Evolutionary conservation across 1,140 invertebrate genomes (phyloP), one percentile per base, ranked within the genome.

Genomic region (Mylabris phalerata): DNA sequence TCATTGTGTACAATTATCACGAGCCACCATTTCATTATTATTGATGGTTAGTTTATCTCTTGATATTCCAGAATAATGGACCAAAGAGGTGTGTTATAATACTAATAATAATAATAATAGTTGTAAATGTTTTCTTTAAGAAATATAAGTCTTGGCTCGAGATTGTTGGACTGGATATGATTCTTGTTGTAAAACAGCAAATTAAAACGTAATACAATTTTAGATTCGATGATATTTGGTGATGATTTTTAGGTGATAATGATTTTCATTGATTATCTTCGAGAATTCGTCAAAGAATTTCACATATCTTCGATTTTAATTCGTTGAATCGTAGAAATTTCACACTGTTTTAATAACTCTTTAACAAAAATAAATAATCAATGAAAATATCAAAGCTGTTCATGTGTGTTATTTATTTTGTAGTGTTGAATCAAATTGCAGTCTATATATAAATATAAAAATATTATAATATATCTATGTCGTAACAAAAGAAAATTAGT

Each of bases 401-500:
- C 62, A 60, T 68, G 66, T 68, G 62, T 68, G 67, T 65, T 60
- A 59, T 67, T 67, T 63, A 69, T 65, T 68, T 69, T 68, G 67
- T 67, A 68, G 66, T 69, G 56, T 67, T 64, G 44, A 60, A 55
- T 60, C 55, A 62, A 64, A 64, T 59, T 67, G 67, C 67, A 69
- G 66, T 63, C 42, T 65, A 57, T 65, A 70, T 19, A 19, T 19
- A 19, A 19, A 19, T 19, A 19, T 19, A 19, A 19, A 19, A 19
- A 19, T 19, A 19, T 19, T 19, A 19, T 66, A 70, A 69, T 71
- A 73, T 63, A 42, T 42, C 9, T 42, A 70, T 73, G 70, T 73
- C 70, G 70, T 73, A 72, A 71, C 60, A 67, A 70, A 65, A 42
- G 9, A 42, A 42, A 68, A 71, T 72, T 73, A 72, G 72, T 73